Evolutionary conservation across 2,113 vertebrate species (phyloP).

Genomic region (Silurus glanis): DNA sequence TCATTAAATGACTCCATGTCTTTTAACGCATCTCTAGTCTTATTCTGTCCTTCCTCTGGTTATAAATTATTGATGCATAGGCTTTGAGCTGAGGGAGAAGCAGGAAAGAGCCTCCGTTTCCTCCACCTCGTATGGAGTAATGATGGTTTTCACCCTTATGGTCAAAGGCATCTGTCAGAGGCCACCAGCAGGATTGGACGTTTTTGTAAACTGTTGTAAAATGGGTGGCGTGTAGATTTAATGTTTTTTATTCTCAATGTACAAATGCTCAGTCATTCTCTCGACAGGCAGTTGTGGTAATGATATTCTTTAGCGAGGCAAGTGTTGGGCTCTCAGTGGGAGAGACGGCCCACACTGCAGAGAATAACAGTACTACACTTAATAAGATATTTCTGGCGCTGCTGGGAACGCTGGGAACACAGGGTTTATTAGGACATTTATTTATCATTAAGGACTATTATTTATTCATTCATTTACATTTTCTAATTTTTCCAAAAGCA

Average conservation of each 20-base stretch:
- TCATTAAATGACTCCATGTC: conserved; percentile 21
- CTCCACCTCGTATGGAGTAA: background rate
- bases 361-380: conserved; percentile 49
- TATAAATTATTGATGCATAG: conserved; percentile 21
- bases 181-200: conserved; percentile 1
- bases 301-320: conserved; percentile 56
- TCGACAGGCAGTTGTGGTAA: conserved; percentile 54
- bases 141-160: conserved; percentile 18
- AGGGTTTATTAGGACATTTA: conserved; percentile 38
- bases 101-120: background rate
- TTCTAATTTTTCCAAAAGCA: conserved; percentile 3
- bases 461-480: conserved; percentile 33
- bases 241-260: conserved; percentile 27
- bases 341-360: conserved; percentile 35
- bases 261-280: conserved; percentile 43
- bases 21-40: conserved; percentile 19
- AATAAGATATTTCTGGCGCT: conserved; percentile 47
- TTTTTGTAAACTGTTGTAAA: conserved; percentile 27
- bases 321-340: conserved; percentile 49
- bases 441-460: conserved; percentile 27
- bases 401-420: conserved; percentile 40
- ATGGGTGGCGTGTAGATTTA: conserved; percentile 36
- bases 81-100: conserved; percentile 19
- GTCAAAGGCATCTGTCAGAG: conserved; percentile 23
- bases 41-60: conserved; percentile 12